phyloP scores from a whole-genome alignment of 2,888 invertebrate genomes.

The Acronicta aceris region DNA sequence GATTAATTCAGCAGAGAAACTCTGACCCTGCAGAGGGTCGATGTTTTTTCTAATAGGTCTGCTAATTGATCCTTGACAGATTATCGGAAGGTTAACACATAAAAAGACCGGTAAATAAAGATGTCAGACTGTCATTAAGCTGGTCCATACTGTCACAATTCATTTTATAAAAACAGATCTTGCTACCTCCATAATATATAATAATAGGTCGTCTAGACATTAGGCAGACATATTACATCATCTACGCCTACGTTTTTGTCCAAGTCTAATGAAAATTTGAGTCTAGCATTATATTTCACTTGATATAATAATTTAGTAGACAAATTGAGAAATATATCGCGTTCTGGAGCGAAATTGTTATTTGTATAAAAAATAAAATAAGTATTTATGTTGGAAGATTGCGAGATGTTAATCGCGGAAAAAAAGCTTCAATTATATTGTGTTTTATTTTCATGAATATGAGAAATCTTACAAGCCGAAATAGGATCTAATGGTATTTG shows the following conservation, averaged over 20 bases:
- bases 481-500: too few species aligned
- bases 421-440: not conserved
- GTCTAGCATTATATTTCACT: slow-evolving; percentile 27
- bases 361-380: slow-evolving; percentile 4
- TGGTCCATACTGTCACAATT: slow-evolving; percentile 1
- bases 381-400: not conserved
- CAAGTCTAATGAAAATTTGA: slow-evolving; percentile 27
- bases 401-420: not conserved
- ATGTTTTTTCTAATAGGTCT: too few species aligned
- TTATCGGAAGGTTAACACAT: too few species aligned
- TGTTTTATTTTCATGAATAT: not conserved
- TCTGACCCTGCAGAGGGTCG: too few species aligned
- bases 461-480: not conserved
- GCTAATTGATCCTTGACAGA: too few species aligned
- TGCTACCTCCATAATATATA: slow-evolving; percentile 9
- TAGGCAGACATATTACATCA: slow-evolving; percentile 32
- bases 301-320: slow-evolving; percentile 18
- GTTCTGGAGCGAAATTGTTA: slow-evolving; percentile 10
- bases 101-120: too few species aligned
- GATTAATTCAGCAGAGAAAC: too few species aligned
- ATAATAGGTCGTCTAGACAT: slow-evolving; percentile 47
- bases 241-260: slow-evolving; percentile 11
- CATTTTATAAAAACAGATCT: slow-evolving; percentile 18
- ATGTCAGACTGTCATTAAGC: not conserved
- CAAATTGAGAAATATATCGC: slow-evolving; percentile 27